Evolutionary conservation across 2,113 vertebrate species (phyloP).

Genomic region (Protobothrops mucrosquamatus): DNA sequence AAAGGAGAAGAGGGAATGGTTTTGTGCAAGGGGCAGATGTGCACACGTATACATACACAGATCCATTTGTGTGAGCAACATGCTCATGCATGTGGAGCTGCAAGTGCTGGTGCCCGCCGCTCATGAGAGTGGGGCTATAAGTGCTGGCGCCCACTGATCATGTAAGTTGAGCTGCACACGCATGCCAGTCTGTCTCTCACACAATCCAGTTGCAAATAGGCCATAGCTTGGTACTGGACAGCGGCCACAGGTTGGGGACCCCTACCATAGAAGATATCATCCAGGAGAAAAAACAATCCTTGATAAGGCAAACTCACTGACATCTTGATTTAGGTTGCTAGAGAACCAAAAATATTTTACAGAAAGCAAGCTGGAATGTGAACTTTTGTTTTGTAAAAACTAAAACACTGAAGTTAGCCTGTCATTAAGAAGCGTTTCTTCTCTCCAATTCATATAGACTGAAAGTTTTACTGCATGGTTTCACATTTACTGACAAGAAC

Average conservation of each 20-base stretch:
- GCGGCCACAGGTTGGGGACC: neutral
- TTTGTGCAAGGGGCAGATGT: neutral
- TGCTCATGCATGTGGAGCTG: neutral
- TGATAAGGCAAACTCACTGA: neutral
- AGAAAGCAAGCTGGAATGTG: slow-evolving; percentile 7
- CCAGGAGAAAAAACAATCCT: neutral
- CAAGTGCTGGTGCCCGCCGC: neutral
- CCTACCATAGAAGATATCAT: neutral
- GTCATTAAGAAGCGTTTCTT: neutral
- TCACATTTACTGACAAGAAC: neutral
- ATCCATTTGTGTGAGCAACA: neutral
- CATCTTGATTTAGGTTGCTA: neutral
- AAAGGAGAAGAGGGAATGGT: no score
- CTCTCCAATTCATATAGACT: no score
- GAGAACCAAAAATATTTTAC: slow-evolving; percentile 3
- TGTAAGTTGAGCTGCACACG: neutral
- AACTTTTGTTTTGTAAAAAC: neutral
- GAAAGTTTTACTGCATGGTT: neutral
- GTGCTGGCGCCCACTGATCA: no score
- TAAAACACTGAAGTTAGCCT: slow-evolving; percentile 1
- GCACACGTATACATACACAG: neutral
- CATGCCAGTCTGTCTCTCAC: neutral
- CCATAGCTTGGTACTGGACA: neutral
- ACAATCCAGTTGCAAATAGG: neutral
- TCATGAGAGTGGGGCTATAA: neutral